Conservation (phyloP, 2,888 invertebrate genomes). For the Stictocephala bisonia region DNA sequence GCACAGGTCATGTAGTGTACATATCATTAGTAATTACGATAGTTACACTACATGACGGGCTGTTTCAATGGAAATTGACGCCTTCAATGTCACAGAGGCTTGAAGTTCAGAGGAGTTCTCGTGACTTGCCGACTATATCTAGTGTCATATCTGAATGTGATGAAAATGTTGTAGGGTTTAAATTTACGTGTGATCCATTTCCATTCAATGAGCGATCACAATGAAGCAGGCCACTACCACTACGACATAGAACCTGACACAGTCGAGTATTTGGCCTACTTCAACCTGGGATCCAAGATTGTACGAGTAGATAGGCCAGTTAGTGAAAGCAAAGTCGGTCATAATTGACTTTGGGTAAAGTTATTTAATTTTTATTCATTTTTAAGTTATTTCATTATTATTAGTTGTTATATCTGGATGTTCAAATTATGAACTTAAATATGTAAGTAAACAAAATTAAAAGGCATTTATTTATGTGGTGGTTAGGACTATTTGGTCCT, state of each 20-base stretch:
- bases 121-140: too few species aligned
- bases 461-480: too few species aligned
- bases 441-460: too few species aligned
- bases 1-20: too few species aligned
- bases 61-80: too few species aligned
- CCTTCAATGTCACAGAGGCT: too few species aligned
- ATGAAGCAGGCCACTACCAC: conserved; percentile 96
- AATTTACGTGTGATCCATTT: conserved; percentile 96
- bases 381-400: not conserved
- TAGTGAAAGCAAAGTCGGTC: conserved; percentile 75
- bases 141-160: not conserved
- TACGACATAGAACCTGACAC: conserved; percentile 89
- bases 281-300: conserved; percentile 79
- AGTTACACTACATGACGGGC: too few species aligned
- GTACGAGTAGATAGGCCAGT: conserved; percentile 81
- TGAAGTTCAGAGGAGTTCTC: too few species aligned
- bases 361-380: not conserved
- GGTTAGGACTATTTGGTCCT: too few species aligned
- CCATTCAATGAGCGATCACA: conserved; percentile 87
- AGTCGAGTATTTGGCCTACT: conserved; percentile 93
- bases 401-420: too few species aligned
- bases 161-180: conserved; percentile 72
- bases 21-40: too few species aligned
- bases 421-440: too few species aligned
- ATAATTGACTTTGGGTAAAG: not conserved